Evolutionary conservation across 2,797 vertebrate species (phyloP), one percentile per base, ranked within the genome.

Genomic region (Heteromormyrus szaboi): DNA sequence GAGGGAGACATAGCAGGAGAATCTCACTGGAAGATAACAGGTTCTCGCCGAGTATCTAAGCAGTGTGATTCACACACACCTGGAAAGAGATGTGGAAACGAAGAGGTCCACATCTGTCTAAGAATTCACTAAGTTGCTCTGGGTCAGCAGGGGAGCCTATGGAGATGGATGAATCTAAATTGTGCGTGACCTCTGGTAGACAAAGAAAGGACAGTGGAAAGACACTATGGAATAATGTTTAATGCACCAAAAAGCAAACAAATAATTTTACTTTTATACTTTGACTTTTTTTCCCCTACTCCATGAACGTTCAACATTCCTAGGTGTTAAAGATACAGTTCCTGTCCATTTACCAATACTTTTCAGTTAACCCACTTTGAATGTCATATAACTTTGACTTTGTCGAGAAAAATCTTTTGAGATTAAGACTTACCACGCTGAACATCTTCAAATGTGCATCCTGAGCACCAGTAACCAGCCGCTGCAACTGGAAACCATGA

Each of bases 91-190:
- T 87, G 7, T 95, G 90, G 19, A 95, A 89, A 86, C 86, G 89
- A 87, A 94, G 90, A 17, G 93, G 90, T 37, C 95, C 95, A 3
- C 93, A 91, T 51, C 91, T 41, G 41, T 95, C 91, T 14, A 93
- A 90, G 88, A 96, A 95, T 76, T 86, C 81, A 46, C 90, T 90
- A 89, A 96, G 92, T 33, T 95, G 95, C 89, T 94, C 93, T 0
- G 93, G 93, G 88, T 95, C 94, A 2, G 93, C 92, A 8, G 92
- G 89, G 9, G 91, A 87, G 92, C 89, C 65, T 0, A 54, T 37
- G 76, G 86, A 89, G 2, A 8, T 9, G 83, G 56, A 87, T 19
- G 91, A 72, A 84, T 88, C 89, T 84, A 93, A 22, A 59, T 81
- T 91, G 62, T 90, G 87, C 86, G 7, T 37, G 22, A 81, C 68